phyloP scores from a whole-genome alignment of 2,113 vertebrate genomes.

The Lepisosteus oculatus region DNA sequence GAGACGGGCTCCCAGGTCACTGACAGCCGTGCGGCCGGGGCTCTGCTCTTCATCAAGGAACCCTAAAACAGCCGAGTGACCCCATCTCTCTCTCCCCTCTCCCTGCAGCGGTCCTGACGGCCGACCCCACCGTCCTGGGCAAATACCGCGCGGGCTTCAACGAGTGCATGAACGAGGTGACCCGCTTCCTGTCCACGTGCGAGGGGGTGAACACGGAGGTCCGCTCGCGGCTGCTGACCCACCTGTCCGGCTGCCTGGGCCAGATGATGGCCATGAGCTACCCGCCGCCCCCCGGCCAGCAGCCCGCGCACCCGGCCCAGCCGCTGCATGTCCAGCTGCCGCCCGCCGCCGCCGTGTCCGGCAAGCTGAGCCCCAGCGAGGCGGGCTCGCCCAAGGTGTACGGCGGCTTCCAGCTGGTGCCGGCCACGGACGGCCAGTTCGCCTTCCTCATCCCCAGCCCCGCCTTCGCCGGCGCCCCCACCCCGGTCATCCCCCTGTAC shows the following conservation, averaged over 20 bases:
- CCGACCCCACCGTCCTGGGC: slow-evolving; percentile 78
- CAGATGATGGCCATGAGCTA: slow-evolving; percentile 85
- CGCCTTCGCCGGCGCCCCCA: slow-evolving; percentile 58
- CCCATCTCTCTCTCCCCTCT: not conserved
- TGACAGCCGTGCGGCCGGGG: too few relatives aligned
- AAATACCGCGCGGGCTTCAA: slow-evolving; percentile 87
- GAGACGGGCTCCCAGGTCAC: too few relatives aligned
- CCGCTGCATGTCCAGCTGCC: slow-evolving; percentile 83
- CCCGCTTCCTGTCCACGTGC: slow-evolving; percentile 81
- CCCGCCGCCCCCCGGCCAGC: slow-evolving; percentile 52
- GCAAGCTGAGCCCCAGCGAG: slow-evolving; percentile 75
- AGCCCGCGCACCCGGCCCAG: slow-evolving; percentile 71
- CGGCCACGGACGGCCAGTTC: slow-evolving; percentile 77
- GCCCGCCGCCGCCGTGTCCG: slow-evolving; percentile 50
- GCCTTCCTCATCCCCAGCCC: slow-evolving; percentile 81
- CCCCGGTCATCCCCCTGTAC: slow-evolving; percentile 68
- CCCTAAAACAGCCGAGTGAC: too few relatives aligned
- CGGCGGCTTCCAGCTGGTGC: slow-evolving; percentile 76
- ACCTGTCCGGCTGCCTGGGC: slow-evolving; percentile 80
- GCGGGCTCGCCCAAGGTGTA: slow-evolving; percentile 74
- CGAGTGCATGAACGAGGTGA: slow-evolving; percentile 86
- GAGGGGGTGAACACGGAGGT: slow-evolving; percentile 82
- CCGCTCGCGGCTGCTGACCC: slow-evolving; percentile 74
- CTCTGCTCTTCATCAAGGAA: too few relatives aligned
- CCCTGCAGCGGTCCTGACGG: slow-evolving; percentile 71